Evolutionary conservation across 1,140 invertebrate species (phyloP).

Genomic region (Saxidomus purpurata): DNA sequence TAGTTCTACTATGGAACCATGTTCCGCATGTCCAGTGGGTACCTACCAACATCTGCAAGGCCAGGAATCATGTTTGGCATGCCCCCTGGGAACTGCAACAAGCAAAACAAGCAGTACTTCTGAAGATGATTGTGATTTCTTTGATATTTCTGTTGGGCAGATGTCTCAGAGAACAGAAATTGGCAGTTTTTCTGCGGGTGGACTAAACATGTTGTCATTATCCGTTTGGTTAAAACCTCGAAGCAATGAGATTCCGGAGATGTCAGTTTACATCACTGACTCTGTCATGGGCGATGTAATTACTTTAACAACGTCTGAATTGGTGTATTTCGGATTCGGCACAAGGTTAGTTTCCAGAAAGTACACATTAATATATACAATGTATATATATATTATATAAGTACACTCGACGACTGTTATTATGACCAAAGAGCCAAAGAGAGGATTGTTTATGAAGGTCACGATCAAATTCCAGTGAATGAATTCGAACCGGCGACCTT

Average conservation of each 20-base stretch:
- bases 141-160: not conserved
- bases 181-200: not conserved
- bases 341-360: no score
- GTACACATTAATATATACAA: no score
- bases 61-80: not conserved
- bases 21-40: constrained; percentile 15
- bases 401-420: no score
- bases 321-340: not conserved
- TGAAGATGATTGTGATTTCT: not conserved
- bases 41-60: not conserved
- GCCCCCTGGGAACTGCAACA: not conserved
- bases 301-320: not conserved
- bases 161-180: not conserved
- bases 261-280: not conserved
- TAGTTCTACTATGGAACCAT: constrained; percentile 33
- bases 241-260: not conserved
- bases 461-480: no score
- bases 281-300: not conserved
- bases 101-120: not conserved
- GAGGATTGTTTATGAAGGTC: no score
- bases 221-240: not conserved
- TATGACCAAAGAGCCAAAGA: no score
- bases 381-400: no score
- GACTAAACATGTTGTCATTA: not conserved
- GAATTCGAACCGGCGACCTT: no score